These are phyloP conservation scores for Drosophila neocordata DNA, from an alignment of 1,140 invertebrate genomes.

Conservation along the genomic window DNA sequence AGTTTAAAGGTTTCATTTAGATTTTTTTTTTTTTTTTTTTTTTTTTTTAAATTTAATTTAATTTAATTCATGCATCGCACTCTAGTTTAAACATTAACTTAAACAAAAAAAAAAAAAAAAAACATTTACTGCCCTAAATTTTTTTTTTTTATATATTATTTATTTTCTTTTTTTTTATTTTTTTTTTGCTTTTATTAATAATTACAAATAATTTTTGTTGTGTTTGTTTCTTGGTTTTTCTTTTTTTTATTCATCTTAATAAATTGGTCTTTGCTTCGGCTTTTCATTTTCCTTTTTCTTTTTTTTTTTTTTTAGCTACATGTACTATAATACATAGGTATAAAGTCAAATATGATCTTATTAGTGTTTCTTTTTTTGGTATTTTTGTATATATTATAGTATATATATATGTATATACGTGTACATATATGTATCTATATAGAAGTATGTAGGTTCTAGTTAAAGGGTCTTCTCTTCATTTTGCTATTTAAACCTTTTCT, in stretches of 20 bases:
- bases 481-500: slow-evolving; percentile 8
- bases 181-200: slow-evolving; percentile 14
- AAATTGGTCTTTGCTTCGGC: slow-evolving; percentile 81
- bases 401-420: slow-evolving; percentile 28
- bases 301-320: slow-evolving; percentile 72
- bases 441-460: slow-evolving; percentile 18
- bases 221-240: slow-evolving; percentile 19
- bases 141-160: slow-evolving; percentile 40
- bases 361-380: slow-evolving; percentile 42
- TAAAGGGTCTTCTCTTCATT: not conserved
- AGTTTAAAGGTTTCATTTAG: slow-evolving; percentile 25
- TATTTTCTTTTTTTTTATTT: slow-evolving; percentile 20
- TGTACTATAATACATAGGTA: slow-evolving; percentile 70
- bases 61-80: slow-evolving; percentile 54
- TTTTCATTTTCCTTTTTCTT: slow-evolving; percentile 67
- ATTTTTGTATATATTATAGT: slow-evolving; percentile 33
- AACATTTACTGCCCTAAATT: slow-evolving; percentile 18
- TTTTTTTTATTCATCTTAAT: slow-evolving; percentile 55
- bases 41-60: slow-evolving; percentile 36
- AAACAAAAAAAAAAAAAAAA: slow-evolving; percentile 7
- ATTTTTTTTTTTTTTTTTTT: slow-evolving; percentile 36
- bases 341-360: slow-evolving; percentile 78
- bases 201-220: slow-evolving; percentile 9
- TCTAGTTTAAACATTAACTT: slow-evolving; percentile 58
- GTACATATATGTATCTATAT: slow-evolving; percentile 36